Evolutionary conservation across 2,888 invertebrate genomes (phyloP).

Genomic region (Melipona bicolor): DNA sequence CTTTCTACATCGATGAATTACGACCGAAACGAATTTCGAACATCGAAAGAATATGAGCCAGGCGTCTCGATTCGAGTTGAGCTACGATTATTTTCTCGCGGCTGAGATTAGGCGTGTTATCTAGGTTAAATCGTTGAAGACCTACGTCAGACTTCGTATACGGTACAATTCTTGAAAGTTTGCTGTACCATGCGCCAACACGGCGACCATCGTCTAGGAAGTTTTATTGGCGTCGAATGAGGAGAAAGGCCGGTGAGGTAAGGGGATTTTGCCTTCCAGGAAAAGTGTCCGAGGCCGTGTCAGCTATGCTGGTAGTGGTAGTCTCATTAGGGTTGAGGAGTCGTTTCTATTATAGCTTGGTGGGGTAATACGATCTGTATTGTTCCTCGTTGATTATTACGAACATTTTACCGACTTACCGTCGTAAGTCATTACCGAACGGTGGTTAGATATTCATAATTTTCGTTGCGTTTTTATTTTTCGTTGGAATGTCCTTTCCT

Average conservation of each 20-base stretch:
- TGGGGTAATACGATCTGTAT: constrained; percentile 59
- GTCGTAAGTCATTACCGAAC: constrained; percentile 38
- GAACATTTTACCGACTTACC: constrained; percentile 37
- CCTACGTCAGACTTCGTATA: constrained; percentile 53
- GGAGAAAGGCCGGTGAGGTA: constrained; percentile 44
- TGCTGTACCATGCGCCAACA: constrained; percentile 40
- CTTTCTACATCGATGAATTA: neutral
- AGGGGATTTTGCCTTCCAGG: constrained; percentile 68
- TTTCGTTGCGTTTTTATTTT: constrained; percentile 19
- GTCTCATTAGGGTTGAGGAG: constrained; percentile 65
- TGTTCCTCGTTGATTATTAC: constrained; percentile 58
- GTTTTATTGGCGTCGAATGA: constrained; percentile 57
- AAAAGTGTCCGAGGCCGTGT: constrained; percentile 64
- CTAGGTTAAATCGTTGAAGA: constrained; percentile 65
- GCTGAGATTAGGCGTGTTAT: constrained; percentile 61
- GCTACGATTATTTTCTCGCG: constrained; percentile 45
- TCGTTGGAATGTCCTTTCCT: constrained; percentile 4
- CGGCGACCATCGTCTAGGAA: constrained; percentile 53
- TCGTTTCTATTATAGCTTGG: constrained; percentile 55
- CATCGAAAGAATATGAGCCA: neutral
- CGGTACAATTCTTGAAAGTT: constrained; percentile 61
- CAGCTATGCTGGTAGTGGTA: constrained; percentile 55
- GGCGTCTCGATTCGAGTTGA: constrained; percentile 15
- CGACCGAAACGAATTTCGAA: neutral
- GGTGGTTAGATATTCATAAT: constrained; percentile 9